Percentiles rank a stretch among this genome's conserved stretches.
These are phyloP conservation scores for Dendrocincla tyrannina DNA, from an alignment of 2,797 vertebrate genomes.

Conservation along the genomic window DNA sequence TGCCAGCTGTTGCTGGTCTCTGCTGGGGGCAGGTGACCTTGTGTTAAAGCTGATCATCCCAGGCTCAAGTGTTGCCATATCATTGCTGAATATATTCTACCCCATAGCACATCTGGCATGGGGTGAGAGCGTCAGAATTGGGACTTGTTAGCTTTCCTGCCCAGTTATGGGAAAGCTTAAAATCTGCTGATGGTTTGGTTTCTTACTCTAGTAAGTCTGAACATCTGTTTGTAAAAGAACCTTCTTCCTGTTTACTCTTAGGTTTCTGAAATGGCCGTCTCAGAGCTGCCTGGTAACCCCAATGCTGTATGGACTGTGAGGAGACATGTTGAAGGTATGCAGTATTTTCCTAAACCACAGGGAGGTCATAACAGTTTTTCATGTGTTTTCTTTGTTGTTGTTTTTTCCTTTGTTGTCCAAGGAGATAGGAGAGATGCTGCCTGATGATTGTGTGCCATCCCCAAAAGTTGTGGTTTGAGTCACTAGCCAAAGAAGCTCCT, in stretches of 20 bases:
- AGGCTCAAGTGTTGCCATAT: neutral
- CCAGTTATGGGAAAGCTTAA: neutral
- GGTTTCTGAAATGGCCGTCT: constrained; percentile 99
- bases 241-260: constrained; percentile 67
- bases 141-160: neutral
- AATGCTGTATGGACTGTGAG: constrained; percentile 99
- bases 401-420: neutral
- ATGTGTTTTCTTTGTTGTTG: neutral
- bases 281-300: constrained; percentile 97
- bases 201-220: neutral
- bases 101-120: neutral
- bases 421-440: neutral
- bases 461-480: neutral
- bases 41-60: neutral
- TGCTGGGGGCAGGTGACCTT: neutral
- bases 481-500: neutral
- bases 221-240: neutral
- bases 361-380: neutral
- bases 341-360: neutral
- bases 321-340: constrained; percentile 93
- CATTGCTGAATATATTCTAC: neutral
- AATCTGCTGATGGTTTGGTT: neutral
- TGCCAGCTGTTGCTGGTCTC: neutral
- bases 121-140: neutral
- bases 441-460: neutral